Base-by-base conservation (phyloP, 2,797 vertebrate genomes). In the Pangasius djambal region DNA sequence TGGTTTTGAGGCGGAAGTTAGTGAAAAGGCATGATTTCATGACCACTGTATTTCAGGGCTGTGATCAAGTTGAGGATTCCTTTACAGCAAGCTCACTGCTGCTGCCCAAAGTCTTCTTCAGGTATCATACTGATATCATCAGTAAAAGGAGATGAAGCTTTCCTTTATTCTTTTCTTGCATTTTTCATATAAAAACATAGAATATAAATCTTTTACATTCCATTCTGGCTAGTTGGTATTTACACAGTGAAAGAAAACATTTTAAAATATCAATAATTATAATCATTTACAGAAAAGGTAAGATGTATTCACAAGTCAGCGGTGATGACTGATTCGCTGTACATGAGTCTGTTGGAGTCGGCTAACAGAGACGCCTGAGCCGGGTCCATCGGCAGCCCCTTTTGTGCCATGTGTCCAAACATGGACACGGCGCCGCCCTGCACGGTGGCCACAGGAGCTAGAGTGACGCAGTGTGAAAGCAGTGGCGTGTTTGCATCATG, bases 401-500 rank as follows among this genome's bases (percentile, higher is more conserved):
- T 99, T 88, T 99, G 98, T 90, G 96, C 94, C 91, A 99, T 94
- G 57, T 95, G 97, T 95, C 97, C 97, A 2, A 98, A 99, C 91
- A 98, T 91, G 16, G 97, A 93, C 88, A 95, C 91, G 0, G 94
- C 94, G 57, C 96, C 96, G 0, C 96, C 96, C 6, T 95, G 97
- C 93, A 99, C 94, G 86, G 93, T 89, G 0, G 97, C 95, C 88
- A 97, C 96, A 88, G 94, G 97, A 78, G 96, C 95, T 7, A 97
- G 95, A 0, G 97, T 95, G 94, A 99, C 95, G 93, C 96, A 97
- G 93, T 99, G 98, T 70, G 98, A 98, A 0, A 99, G 96, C 94
- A 99, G 94, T 16, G 98, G 98, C 0, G 98, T 98, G 93, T 99
- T 99, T 78, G 98, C 98, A 18, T 99, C 99, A 79, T 99, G 98